These are phyloP conservation scores for Perizoma flavofasciatum DNA, from an alignment of 2,888 invertebrate species.

Conservation along the genomic window DNA sequence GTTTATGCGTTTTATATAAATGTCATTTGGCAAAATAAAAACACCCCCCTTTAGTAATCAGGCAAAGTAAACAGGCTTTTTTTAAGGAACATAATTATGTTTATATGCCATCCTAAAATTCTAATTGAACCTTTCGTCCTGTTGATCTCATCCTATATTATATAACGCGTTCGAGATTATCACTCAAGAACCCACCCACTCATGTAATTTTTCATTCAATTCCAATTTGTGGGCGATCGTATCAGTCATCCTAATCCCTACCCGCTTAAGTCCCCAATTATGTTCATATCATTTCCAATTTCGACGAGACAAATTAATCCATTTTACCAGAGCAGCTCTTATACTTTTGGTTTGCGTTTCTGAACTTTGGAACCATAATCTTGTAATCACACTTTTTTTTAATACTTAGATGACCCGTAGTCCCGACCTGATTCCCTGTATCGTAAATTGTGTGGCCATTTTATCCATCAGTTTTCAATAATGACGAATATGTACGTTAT, in stretches of 20 bases:
- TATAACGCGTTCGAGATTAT: slow-evolving; percentile 13
- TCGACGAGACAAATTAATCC: slow-evolving; percentile 29
- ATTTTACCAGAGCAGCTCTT: slow-evolving; percentile 13
- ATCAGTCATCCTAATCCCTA: slow-evolving; percentile 26
- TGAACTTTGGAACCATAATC: slow-evolving; percentile 5
- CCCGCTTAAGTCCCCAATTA: slow-evolving; percentile 26
- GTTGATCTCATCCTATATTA: slow-evolving; percentile 1
- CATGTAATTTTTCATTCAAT: slow-evolving; percentile 32
- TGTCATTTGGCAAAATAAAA: no score
- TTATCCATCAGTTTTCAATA: no score
- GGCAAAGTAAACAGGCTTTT: no score
- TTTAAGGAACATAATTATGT: not conserved
- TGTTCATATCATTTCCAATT: slow-evolving; percentile 30
- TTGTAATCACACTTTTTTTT: no score
- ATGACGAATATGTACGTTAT: no score
- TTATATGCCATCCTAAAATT: not conserved
- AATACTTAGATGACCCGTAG: no score
- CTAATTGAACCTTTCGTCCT: slow-evolving; percentile 6
- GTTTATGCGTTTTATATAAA: no score
- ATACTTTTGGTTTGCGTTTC: slow-evolving; percentile 12
- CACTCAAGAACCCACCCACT: slow-evolving; percentile 24
- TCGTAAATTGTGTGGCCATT: no score
- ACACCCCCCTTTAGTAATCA: no score
- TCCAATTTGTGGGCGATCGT: slow-evolving; percentile 22
- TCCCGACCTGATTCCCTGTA: no score